Base-by-base conservation (phyloP, 2,113 vertebrate genomes). In the Pluvialis apricaria region DNA sequence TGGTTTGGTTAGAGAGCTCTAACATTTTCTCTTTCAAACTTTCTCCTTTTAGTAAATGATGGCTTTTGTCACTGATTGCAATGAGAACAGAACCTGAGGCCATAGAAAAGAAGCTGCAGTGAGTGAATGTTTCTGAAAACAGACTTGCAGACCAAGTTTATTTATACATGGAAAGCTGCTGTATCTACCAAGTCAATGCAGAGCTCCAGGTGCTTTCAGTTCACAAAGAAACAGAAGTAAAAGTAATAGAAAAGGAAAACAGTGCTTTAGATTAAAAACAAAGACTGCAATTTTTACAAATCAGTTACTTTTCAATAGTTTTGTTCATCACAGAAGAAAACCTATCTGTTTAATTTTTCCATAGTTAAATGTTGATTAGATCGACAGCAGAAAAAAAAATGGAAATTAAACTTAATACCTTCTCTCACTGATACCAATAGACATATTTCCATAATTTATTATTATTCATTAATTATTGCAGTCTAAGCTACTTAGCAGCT, bases 1-100 rank as follows among this genome's bases (percentile, higher is more conserved):
- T 6, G 8, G 86, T 88, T 94, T 92, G 58, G 58, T 96, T 96
- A 95, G 55, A 58, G 86, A 77, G 54, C 31, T 78, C 49, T 91
- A 76, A 15, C 4, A n/a, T 76, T 68, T 58, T 82, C 32, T 89
- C n/a, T 82, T 85, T 47, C 18, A 82, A 12, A 61, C 17, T 49
- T 82, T 82, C 45, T 70, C 15, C 17, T 55, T 87, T 72, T 15
- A 44, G 13, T 47, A 80, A 73, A 51, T 34, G 26, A 61, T 10
- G n/a, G 8, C 5, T 92, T 92, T 66, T 58, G 22, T 42, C 51
- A 47, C 19, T 49, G 52, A 32, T 22, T 72, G 15, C 34, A 85
- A 20, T 18, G 32, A 32, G 3, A 86, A 25, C 10, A 52, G 58
- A 94, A 73, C 15, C 15, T 42, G 54, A 94, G 62, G 15, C 57